phyloP scores from a whole-genome alignment of 2,797 vertebrate genomes.

The Chloroceryle amazona region DNA sequence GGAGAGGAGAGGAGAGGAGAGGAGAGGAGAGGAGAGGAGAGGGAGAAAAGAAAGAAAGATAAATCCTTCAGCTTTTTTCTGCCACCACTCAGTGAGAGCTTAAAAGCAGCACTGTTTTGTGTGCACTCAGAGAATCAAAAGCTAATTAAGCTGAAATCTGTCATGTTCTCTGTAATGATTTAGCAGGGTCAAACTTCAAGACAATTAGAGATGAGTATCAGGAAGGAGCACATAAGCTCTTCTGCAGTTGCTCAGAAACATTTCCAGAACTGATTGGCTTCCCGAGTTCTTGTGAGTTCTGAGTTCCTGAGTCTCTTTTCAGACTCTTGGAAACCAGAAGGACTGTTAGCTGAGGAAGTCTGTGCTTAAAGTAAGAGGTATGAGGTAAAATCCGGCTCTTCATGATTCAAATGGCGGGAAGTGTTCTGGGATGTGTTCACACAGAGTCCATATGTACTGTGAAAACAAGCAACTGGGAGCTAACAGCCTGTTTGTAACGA shows the following conservation, averaged over 20 bases:
- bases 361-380: constrained; percentile 29
- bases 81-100: not conserved
- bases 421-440: constrained; percentile 33
- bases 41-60: not conserved
- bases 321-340: constrained; percentile 17
- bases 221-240: not conserved
- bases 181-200: constrained; percentile 53
- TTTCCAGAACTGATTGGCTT: constrained; percentile 11
- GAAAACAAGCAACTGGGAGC: not conserved
- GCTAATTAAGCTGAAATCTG: constrained; percentile 72
- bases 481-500: constrained; percentile 8
- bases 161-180: constrained; percentile 64
- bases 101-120: not conserved
- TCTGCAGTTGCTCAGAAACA: not conserved
- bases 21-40: no score
- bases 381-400: constrained; percentile 41
- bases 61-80: not conserved
- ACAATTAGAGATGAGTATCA: constrained; percentile 37
- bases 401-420: not conserved
- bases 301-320: constrained; percentile 2
- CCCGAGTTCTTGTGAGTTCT: not conserved
- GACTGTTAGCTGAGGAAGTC: constrained; percentile 35
- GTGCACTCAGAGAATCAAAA: constrained; percentile 7
- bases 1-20: no score
- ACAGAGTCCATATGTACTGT: constrained; percentile 7